Conservation (phyloP, 2,888 invertebrate species). For the Andrena haemorrhoa region DNA sequence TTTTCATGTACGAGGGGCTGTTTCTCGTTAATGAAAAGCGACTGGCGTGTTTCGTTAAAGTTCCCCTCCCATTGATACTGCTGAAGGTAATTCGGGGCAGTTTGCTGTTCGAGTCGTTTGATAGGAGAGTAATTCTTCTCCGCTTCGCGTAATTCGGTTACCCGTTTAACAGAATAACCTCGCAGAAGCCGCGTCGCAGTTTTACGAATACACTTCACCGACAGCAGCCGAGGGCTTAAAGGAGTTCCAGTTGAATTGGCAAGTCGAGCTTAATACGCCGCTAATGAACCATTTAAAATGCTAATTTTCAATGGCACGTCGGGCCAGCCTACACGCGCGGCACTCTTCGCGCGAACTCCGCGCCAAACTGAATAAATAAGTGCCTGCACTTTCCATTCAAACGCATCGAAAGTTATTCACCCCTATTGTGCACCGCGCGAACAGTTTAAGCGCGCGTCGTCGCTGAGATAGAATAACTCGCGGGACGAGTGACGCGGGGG, state of each 20-base stretch:
- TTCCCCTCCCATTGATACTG: background rate
- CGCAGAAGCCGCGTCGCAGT: background rate
- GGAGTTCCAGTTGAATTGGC: constrained; percentile 22
- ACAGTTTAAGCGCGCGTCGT: background rate
- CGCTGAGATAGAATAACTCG: background rate
- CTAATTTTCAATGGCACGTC: constrained; percentile 47
- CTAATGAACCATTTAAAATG: constrained; percentile 57
- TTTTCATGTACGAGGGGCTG: background rate
- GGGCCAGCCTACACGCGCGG: background rate
- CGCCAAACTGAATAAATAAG: constrained; percentile 37
- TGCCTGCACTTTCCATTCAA: constrained; percentile 4
- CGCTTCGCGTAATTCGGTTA: no score
- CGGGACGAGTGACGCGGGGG: background rate
- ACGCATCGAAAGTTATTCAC: constrained; percentile 9
- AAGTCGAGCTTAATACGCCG: constrained; percentile 49
- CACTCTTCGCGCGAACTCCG: background rate
- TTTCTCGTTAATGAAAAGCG: background rate
- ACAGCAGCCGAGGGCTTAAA: background rate
- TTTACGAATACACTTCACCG: constrained; percentile 1
- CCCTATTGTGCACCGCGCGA: background rate
- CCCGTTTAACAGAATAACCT: background rate
- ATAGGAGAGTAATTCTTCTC: no score
- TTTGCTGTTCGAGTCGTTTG: no score
- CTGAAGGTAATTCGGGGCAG: no score
- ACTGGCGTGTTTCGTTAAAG: background rate